phyloP scores from a whole-genome alignment of 2,888 invertebrate species.

The Polietes domitor region DNA sequence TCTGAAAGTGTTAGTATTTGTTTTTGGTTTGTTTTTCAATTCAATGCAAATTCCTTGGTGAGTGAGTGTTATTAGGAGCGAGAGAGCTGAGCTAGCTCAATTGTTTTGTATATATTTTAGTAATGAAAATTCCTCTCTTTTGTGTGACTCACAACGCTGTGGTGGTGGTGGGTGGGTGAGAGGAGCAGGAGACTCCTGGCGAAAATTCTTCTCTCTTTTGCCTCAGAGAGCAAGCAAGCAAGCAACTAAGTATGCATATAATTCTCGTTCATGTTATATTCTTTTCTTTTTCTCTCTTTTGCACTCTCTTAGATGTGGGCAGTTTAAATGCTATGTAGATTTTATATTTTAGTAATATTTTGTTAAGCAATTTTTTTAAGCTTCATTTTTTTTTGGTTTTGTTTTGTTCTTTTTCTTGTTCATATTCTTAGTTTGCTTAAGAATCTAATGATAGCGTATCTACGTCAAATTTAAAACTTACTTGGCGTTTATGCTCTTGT shows the following conservation, averaged over 20 bases:
- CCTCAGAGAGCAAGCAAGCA: neutral
- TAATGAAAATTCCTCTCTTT: neutral
- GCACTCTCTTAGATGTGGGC: constrained; percentile 19
- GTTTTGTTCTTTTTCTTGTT: neutral
- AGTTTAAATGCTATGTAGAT: neutral
- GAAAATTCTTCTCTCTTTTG: neutral
- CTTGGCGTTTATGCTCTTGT: constrained; percentile 81
- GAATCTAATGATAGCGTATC: constrained; percentile 81
- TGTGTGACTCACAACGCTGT: neutral
- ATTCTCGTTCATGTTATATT: no score
- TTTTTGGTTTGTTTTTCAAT: neutral
- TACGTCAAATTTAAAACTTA: constrained; percentile 82
- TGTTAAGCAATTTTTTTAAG: neutral
- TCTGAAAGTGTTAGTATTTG: neutral
- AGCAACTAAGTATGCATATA: neutral
- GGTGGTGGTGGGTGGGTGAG: no score
- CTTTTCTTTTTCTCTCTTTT: constrained; percentile 11
- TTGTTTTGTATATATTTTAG: neutral
- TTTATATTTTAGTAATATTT: neutral
- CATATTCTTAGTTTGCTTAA: constrained; percentile 72
- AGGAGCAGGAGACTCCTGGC: neutral
- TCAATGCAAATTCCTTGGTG: constrained; percentile 12
- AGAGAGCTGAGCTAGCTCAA: neutral
- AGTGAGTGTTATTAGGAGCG: neutral
- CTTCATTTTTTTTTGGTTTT: neutral